Evolutionary conservation across 2,888 invertebrate genomes (phyloP).

Genomic region (Adela reaumurella): DNA sequence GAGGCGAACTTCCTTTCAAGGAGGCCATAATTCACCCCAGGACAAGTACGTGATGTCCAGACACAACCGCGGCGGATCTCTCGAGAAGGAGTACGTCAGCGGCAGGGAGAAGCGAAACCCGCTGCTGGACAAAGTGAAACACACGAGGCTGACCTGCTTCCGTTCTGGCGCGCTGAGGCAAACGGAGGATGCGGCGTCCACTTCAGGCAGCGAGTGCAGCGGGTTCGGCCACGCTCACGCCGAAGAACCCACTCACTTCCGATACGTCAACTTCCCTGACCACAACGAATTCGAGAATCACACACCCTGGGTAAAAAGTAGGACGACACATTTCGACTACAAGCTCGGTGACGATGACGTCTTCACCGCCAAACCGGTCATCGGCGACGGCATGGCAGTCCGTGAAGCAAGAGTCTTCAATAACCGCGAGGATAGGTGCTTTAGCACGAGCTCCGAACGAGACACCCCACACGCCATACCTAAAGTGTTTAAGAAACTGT

Average conservation of each 20-base stretch:
- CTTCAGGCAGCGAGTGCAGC: conserved; percentile 52
- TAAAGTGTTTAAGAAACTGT: conserved; percentile 39
- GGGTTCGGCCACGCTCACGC: conserved; percentile 37
- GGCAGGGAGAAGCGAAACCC: conserved; percentile 66
- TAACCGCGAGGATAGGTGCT: conserved; percentile 41
- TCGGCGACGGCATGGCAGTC: conserved; percentile 22
- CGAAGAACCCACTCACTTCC: conserved; percentile 36
- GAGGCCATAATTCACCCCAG: conserved; percentile 36
- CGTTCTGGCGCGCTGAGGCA: conserved; percentile 52
- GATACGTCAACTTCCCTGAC: conserved; percentile 34
- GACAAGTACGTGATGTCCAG: conserved; percentile 49
- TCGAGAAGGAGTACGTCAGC: conserved; percentile 57
- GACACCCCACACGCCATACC: conserved; percentile 44
- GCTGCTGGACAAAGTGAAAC: conserved; percentile 66
- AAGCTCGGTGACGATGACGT: conserved; percentile 37
- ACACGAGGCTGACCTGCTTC: conserved; percentile 67
- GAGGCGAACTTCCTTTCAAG: conserved; percentile 44
- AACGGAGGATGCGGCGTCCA: conserved; percentile 45
- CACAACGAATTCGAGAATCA: conserved; percentile 49
- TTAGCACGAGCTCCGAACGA: conserved; percentile 50
- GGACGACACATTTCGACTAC: conserved; percentile 20
- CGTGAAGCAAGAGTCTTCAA: conserved; percentile 38
- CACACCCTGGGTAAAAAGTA: conserved; percentile 48
- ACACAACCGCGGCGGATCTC: conserved; percentile 44
- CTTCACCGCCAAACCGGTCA: conserved; percentile 34